Base-by-base conservation (phyloP, 2,888 invertebrate genomes). In the Heliconius sara region DNA sequence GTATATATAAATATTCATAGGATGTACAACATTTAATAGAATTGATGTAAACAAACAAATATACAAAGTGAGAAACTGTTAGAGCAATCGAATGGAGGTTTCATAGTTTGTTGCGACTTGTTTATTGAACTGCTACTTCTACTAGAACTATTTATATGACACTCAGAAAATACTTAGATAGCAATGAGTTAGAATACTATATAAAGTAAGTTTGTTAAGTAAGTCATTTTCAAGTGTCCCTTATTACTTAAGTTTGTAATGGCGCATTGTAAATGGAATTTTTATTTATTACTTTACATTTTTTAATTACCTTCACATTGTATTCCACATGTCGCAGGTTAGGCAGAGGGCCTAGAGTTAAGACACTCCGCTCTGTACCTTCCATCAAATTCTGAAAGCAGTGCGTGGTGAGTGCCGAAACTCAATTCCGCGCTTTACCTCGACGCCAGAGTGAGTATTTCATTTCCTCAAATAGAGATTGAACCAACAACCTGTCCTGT, bases 121-220 rank as follows among this genome's bases (percentile, higher is more conserved):
- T 43, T 75, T 65, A 75, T 75, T 75, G 65, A 75, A 75, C 65
- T 75, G 7, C 74, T 25, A 13, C 12, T 52, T 52, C 52, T 52
- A 22, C 22, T 65, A 27, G 63, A 65, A 75, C 63, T 75, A 75
- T 75, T 75, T 75, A 75, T 75, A 63, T 43, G 65, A 43, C 27
- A 43, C 75, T 75, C 43, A 75, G 65, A 65, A 65, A 63, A 43
- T 75, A 75, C 65, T 65, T 75, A 75, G 75, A 75, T 27, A 43
- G 75, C 65, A 75, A 57, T 73, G 72, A 75, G 39, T 27, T 43
- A 27, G 10, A 27, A 74, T 39, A 63, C 65, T 75, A 22, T 63
- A 47, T 27, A 63, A 75, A 75, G 63, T 65, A 75, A 47, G 25
- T 60, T 74, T 25, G 30, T 57, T 57, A 74, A 27, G 27, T 65